Evolutionary conservation across 2,888 invertebrate genomes (phyloP), one percentile per base, ranked within the genome.

Genomic region (Archips xylosteana): DNA sequence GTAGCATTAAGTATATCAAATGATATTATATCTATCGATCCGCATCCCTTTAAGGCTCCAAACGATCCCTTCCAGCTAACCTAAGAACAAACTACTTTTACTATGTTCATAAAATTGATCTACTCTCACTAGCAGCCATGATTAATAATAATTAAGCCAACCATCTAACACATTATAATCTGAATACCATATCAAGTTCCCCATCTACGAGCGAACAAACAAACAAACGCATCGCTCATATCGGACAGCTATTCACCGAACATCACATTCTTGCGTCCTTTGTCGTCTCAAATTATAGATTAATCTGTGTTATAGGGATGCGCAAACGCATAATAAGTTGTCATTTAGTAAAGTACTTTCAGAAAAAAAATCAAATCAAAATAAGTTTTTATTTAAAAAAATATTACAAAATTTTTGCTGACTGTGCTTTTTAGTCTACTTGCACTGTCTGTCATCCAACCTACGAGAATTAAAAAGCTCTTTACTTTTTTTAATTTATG

Each of bases 211-310:
- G 15, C 47, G 61, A 13, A 70, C 70, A 70, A 70, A 71, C 71
- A 32, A 23, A 61, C 64, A 63, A 5, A 51, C 69, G 51, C 47
- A 66, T 68, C 59, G 13, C 59, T 69, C 69, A 69, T 69, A 69
- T 71, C 59, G 63, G 69, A 60, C 59, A 54, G 59, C 59, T 65
- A 69, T 74, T 74, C 73, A 74, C 49, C 54, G 62, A n/a, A 60
- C 67, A 62, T 71, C 76, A 66, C 75, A 75, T 77, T 75, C 76
- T 75, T 74, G 73, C 66, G 74, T 60, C 75, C 78, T 80, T 80
- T 79, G 79, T 80, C 79, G 77, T 70, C 73, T 86, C 83, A 87
- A 86, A 88, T 87, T 84, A 83, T 82, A 89, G 87, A 90, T 88
- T 89, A 90, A 89, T 89, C 85, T 87, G 77, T 78, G 47, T 9